Percentiles rank a stretch among this genome's conserved stretches.
These are phyloP conservation scores for Amblyornis subalaris DNA, from an alignment of 2,113 vertebrate species.

Conservation along the genomic window DNA sequence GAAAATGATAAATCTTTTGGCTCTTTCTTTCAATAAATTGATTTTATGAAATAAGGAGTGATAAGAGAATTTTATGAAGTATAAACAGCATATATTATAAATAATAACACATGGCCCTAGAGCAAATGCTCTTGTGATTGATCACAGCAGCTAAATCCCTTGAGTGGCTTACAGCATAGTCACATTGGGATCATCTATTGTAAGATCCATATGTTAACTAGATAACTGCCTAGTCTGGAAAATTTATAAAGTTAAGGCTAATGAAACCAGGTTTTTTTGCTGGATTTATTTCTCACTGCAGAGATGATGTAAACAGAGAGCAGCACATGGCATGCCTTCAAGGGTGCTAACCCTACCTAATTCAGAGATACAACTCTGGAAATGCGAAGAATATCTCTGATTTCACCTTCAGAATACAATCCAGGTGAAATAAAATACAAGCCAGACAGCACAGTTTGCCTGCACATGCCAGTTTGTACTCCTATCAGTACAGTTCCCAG, in stretches of 20 bases:
- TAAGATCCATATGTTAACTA: conserved; percentile 31
- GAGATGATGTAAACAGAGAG: conserved; percentile 7
- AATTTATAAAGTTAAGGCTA: conserved; percentile 18
- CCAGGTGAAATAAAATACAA: conserved; percentile 7
- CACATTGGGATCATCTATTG: background rate
- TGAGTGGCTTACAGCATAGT: background rate
- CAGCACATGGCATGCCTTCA: background rate
- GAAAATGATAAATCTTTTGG: conserved; percentile 43
- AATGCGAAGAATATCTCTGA: conserved; percentile 13
- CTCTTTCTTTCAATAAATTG: conserved; percentile 44
- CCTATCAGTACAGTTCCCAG: background rate
- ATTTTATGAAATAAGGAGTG: conserved; percentile 28
- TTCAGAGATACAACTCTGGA: background rate
- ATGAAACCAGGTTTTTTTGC: background rate
- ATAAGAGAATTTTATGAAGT: conserved; percentile 54
- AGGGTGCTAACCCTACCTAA: background rate
- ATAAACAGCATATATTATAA: conserved; percentile 43
- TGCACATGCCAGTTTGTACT: background rate
- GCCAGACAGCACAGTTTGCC: background rate
- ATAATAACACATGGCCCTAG: conserved; percentile 39
- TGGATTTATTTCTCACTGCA: conserved; percentile 14
- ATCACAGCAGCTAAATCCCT: conserved; percentile 42
- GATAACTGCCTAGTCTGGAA: conserved; percentile 25
- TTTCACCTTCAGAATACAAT: conserved; percentile 39
- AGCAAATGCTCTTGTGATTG: conserved; percentile 41